These are phyloP conservation scores for Hesperophylax magnus DNA, from an alignment of 1,140 invertebrate genomes.

Conservation along the genomic window DNA sequence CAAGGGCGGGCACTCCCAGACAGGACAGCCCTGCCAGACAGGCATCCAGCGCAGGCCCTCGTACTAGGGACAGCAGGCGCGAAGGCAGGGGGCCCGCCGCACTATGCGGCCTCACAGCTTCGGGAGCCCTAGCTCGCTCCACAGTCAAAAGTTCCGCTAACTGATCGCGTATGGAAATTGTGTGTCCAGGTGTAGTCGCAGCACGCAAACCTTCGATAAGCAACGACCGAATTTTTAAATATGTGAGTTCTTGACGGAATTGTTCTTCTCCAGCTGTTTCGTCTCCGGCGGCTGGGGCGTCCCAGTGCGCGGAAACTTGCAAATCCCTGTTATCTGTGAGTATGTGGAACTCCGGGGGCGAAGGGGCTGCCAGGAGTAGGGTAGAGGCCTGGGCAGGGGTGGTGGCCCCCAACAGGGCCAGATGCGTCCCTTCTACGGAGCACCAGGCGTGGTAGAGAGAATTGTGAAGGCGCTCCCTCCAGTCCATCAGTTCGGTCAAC, in stretches of 20 bases:
- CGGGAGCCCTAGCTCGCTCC: neutral
- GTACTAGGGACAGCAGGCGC: conserved; percentile 34
- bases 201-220: neutral
- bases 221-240: neutral
- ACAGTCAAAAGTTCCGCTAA: conserved; percentile 62
- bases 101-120: neutral
- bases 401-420: conserved; percentile 76
- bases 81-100: conserved; percentile 9
- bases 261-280: conserved; percentile 74
- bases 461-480: conserved; percentile 84
- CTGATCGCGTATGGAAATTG: conserved; percentile 12
- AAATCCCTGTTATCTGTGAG: conserved; percentile 75
- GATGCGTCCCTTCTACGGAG: conserved; percentile 83
- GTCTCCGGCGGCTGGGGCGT: conserved; percentile 79
- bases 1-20: neutral
- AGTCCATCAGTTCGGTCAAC: conserved; percentile 91
- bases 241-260: conserved; percentile 62
- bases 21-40: conserved; percentile 4
- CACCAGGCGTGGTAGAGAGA: conserved; percentile 86
- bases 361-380: conserved; percentile 58
- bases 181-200: conserved; percentile 43
- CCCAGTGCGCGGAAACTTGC: conserved; percentile 73
- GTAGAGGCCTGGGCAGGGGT: conserved; percentile 63
- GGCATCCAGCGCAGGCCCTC: conserved; percentile 27
- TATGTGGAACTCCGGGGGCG: conserved; percentile 63